Evolutionary conservation across 2,888 invertebrate genomes (phyloP), one percentile per base, ranked within the genome.

Genomic region (Pristionchus japonicus): DNA sequence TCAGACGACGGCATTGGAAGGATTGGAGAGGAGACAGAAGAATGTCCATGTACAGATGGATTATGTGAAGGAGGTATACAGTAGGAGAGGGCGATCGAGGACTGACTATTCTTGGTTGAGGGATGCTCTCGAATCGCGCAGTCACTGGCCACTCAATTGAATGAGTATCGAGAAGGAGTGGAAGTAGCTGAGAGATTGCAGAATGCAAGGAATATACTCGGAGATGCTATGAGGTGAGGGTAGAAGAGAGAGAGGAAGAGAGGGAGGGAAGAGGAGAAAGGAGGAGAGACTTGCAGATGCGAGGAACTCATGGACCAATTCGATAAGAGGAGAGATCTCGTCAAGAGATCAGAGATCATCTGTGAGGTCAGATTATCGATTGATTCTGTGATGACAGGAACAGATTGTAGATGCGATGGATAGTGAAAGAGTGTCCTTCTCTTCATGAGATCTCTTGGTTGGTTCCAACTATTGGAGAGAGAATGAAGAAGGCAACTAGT

Each of bases 1-100:
- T 82, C 94, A 94, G 89, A 93, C 93, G 6, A 91, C 92, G 1
- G 92, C 93, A 27, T 91, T 94, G 27, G 93, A 94, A 88, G 90
- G 92, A 3, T 89, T 94, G 17, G 93, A 94, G 89, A 90, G 90
- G 31, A 91, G 92, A 49, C 93, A 93, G 61, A 90, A 89, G 74
- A 89, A 89, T 20, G 92, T 93, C 49, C 89, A 91, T 88, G 89
- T 90, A 40, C 92, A 92, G 67, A 93, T 93, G 93, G 89, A 90
- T 52, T 86, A 89, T 40, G 91, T 92, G 31, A 89, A 88, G 40
- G 87, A 89, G 83, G 88, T 86, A n/a, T n/a, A 52, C 90, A 90
- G 31, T 89, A 91, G 37, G 85, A 89, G 88, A 77, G 92, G 57
- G 89, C 86, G n/a, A 74, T 74, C 37, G 40, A 40, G 74, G 74